Conservation (phyloP, 2,113 vertebrate species). For the Antechinus flavipes region DNA sequence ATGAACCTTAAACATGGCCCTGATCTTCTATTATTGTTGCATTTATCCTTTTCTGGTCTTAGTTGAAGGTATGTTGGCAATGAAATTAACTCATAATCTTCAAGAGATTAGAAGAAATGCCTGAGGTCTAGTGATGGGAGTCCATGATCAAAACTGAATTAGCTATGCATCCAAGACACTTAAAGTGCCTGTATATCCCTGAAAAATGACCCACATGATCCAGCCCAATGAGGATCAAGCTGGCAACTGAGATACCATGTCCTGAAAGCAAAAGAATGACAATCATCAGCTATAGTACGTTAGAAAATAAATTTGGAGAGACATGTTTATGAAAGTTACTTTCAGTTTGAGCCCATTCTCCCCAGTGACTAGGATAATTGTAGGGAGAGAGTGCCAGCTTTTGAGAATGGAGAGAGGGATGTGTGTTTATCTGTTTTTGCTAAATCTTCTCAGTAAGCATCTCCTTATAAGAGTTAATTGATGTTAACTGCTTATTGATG, state of each 20-base stretch:
- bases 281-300: not conserved
- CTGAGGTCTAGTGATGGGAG: not conserved
- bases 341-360: not conserved
- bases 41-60: not conserved
- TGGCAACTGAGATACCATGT: not conserved
- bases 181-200: not conserved
- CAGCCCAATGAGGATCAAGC: not conserved
- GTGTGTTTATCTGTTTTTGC: not conserved
- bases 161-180: not conserved
- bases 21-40: not conserved
- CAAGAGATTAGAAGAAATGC: not conserved
- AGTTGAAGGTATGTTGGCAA: not conserved
- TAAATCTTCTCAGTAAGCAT: not conserved
- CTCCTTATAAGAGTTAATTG: not conserved
- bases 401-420: not conserved
- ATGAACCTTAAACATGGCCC: not conserved
- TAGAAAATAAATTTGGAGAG: not conserved
- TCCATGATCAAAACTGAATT: not conserved
- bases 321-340: not conserved
- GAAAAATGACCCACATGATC: not conserved
- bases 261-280: not conserved
- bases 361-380: not conserved
- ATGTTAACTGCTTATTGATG: not conserved
- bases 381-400: not conserved
- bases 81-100: not conserved